Percentiles rank a stretch among this genome's conserved stretches.
These are phyloP conservation scores for Anoplopoma fimbria DNA, from an alignment of 2,113 vertebrate species.

Conservation along the genomic window DNA sequence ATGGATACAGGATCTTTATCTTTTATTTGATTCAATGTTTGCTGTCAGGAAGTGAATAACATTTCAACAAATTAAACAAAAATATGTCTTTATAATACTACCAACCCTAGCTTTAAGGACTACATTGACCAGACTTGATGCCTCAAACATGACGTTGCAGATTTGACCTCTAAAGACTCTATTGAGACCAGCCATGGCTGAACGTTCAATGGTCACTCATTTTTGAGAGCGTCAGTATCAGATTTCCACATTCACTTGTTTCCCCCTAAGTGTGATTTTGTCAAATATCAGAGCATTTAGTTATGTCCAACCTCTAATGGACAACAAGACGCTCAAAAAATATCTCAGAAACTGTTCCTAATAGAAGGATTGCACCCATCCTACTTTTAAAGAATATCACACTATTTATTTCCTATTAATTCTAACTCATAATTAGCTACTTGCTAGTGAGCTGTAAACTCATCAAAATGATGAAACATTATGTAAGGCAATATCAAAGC, in stretches of 20 bases:
- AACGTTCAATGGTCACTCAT: neutral
- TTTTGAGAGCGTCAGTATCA: neutral
- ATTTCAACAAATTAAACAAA: no score
- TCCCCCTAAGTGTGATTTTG: neutral
- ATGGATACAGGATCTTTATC: no score
- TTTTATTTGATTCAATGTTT: no score
- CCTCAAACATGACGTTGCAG: no score
- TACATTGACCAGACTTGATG: neutral
- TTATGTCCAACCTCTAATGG: neutral
- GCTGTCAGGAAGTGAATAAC: no score
- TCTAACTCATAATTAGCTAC: constrained; percentile 18
- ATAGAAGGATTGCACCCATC: neutral
- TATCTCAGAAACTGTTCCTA: neutral
- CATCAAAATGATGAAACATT: constrained; percentile 32
- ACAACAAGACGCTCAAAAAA: neutral
- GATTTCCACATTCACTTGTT: neutral
- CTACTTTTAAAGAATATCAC: neutral
- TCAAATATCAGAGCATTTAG: neutral
- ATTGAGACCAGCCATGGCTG: neutral
- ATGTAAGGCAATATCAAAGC: constrained; percentile 37
- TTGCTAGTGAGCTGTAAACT: constrained; percentile 5
- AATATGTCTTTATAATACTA: no score
- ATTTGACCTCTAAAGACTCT: neutral
- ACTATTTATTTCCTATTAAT: constrained; percentile 16
- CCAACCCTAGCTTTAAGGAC: neutral